These are phyloP conservation scores for Lerista edwardsae DNA, from an alignment of 2,797 vertebrate species.

Conservation along the genomic window DNA sequence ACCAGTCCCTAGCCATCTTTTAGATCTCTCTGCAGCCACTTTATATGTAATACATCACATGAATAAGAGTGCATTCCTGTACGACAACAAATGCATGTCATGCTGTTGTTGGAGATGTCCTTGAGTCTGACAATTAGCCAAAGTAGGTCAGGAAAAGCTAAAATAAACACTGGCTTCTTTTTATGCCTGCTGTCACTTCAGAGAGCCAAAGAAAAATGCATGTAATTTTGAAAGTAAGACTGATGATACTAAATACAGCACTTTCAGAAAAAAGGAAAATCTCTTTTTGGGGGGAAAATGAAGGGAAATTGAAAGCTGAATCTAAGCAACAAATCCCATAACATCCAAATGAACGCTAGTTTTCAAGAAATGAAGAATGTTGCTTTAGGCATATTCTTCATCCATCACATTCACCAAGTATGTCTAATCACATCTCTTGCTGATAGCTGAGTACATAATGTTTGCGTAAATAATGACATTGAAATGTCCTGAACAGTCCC, in stretches of 20 bases:
- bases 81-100: conserved; percentile 3
- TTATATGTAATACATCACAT: conserved; percentile 22
- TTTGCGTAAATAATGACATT: conserved; percentile 46
- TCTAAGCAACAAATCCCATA: not conserved
- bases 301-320: conserved; percentile 17
- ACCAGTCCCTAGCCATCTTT: not conserved
- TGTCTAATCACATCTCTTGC: conserved; percentile 52
- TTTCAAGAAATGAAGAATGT: conserved; percentile 41
- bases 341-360: conserved; percentile 10
- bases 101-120: conserved; percentile 22
- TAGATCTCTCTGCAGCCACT: not conserved
- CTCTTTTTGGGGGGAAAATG: fast-evolving
- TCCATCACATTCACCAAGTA: conserved; percentile 37
- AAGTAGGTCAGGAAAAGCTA: conserved; percentile 34
- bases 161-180: conserved; percentile 12
- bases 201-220: conserved; percentile 21
- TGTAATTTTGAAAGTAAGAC: not conserved
- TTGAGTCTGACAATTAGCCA: conserved; percentile 19
- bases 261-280: not conserved
- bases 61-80: conserved; percentile 24
- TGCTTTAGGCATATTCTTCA: conserved; percentile 43
- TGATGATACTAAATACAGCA: not conserved
- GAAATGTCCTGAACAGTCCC: conserved; percentile 25
- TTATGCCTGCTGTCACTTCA: conserved; percentile 33
- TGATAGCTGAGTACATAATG: conserved; percentile 19